Evolutionary conservation across 1,140 invertebrate species (phyloP).

Genomic region (Trichomalopsis sarcophagae): DNA sequence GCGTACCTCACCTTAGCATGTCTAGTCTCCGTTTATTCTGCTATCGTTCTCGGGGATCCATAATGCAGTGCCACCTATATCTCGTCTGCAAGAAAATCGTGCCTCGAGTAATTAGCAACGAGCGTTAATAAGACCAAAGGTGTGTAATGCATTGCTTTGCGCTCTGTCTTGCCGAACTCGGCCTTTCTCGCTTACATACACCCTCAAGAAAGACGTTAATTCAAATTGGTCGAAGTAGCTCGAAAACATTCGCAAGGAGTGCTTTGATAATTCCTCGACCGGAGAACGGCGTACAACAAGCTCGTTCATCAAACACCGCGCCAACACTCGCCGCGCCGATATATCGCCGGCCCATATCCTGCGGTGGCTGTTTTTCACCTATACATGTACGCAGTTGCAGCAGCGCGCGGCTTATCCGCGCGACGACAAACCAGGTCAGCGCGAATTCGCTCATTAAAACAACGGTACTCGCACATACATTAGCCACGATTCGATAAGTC

Average conservation of each 20-base stretch:
- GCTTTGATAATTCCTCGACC: too few relatives aligned
- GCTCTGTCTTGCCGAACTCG: too few relatives aligned
- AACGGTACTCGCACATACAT: neutral
- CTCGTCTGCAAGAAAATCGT: neutral
- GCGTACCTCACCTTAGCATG: neutral
- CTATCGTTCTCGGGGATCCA: neutral
- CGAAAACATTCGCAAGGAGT: too few relatives aligned
- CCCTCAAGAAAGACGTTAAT: neutral
- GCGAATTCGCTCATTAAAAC: conserved; percentile 4
- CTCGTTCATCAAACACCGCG: neutral
- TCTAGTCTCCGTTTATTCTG: neutral
- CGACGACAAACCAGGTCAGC: neutral
- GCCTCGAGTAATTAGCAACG: neutral
- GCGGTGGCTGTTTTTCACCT: neutral
- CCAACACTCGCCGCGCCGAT: neutral
- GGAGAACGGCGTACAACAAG: too few relatives aligned
- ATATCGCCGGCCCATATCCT: neutral
- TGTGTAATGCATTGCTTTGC: too few relatives aligned
- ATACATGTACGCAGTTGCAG: neutral
- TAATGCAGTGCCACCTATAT: neutral
- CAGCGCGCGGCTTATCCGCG: neutral
- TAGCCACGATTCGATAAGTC: neutral
- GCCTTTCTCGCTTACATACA: neutral
- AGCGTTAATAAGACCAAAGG: neutral
- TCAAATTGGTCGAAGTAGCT: too few relatives aligned